Percentiles rank a stretch among this genome's conserved stretches.
Evolutionary conservation across 2,888 invertebrate species (phyloP).

Genomic region (Meghimatium bilineatum): DNA sequence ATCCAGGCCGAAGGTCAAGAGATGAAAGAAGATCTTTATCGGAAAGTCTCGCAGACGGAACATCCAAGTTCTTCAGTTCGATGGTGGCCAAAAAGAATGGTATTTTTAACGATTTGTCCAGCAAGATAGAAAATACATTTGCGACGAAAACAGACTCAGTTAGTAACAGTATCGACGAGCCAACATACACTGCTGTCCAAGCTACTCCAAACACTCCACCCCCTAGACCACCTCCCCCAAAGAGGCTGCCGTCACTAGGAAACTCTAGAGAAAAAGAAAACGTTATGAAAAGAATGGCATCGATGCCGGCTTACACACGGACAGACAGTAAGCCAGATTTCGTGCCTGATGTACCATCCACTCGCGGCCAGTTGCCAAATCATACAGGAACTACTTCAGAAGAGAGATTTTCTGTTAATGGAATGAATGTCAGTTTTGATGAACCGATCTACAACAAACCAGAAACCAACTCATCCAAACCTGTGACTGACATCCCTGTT

Average conservation of each 20-base stretch:
- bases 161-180: constrained; percentile 58
- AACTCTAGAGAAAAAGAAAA: constrained; percentile 41
- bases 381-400: constrained; percentile 54
- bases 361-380: constrained; percentile 12
- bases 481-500: not conserved
- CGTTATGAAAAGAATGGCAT: constrained; percentile 51
- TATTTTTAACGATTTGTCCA: constrained; percentile 71
- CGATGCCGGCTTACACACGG: constrained; percentile 50
- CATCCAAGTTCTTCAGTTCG: constrained; percentile 72
- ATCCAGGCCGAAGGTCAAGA: constrained; percentile 32
- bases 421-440: constrained; percentile 70
- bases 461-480: constrained; percentile 19
- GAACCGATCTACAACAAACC: constrained; percentile 60
- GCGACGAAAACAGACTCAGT: constrained; percentile 57
- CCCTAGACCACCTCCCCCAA: constrained; percentile 41
- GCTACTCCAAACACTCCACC: constrained; percentile 32
- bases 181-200: constrained; percentile 42
- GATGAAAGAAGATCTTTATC: constrained; percentile 53
- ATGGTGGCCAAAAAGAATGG: constrained; percentile 74
- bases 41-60: constrained; percentile 68
- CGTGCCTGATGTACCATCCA: constrained; percentile 3
- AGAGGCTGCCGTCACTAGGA: constrained; percentile 40
- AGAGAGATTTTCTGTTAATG: constrained; percentile 51
- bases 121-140: constrained; percentile 71
- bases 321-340: constrained; percentile 27